phyloP scores from a whole-genome alignment of 2,113 vertebrate species.

The Variabilichromis moorii region DNA sequence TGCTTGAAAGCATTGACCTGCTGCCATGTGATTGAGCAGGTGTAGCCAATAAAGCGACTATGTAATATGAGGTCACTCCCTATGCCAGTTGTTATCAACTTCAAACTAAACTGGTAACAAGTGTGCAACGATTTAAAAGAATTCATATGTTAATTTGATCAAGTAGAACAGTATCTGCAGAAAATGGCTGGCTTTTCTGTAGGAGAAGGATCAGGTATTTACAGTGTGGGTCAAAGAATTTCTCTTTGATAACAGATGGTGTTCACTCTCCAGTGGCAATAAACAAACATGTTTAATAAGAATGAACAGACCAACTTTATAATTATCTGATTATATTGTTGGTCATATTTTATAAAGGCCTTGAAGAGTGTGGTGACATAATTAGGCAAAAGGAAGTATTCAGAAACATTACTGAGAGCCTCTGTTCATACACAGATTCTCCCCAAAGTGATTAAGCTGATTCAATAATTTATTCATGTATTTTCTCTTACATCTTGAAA shows the following conservation, averaged over 20 bases:
- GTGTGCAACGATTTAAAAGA: not conserved
- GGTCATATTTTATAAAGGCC: slow-evolving; percentile 2
- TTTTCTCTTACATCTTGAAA: not conserved
- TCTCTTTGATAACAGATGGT: slow-evolving; percentile 51
- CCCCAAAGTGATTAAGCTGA: not conserved
- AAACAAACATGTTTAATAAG: slow-evolving; percentile 54
- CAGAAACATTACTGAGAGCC: not conserved
- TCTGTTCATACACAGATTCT: not conserved
- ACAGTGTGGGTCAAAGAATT: slow-evolving; percentile 61
- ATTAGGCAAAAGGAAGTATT: not conserved
- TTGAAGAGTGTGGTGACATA: not conserved
- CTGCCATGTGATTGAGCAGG: not conserved
- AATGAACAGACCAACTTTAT: slow-evolving; percentile 26
- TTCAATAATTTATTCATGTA: not conserved
- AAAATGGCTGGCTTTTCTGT: not conserved
- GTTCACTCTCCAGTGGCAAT: slow-evolving; percentile 46
- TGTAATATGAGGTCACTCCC: not conserved
- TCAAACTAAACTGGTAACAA: not conserved
- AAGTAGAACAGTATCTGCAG: not conserved
- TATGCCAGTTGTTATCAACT: not conserved
- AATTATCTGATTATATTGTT: slow-evolving; percentile 27
- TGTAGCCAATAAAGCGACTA: not conserved
- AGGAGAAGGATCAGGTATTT: slow-evolving; percentile 9
- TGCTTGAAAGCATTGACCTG: not conserved
- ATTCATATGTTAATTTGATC: not conserved